Percentiles rank a stretch among this genome's conserved stretches.
Evolutionary conservation across 1,140 invertebrate species (phyloP).

Genomic region (Gryon sp.): DNA sequence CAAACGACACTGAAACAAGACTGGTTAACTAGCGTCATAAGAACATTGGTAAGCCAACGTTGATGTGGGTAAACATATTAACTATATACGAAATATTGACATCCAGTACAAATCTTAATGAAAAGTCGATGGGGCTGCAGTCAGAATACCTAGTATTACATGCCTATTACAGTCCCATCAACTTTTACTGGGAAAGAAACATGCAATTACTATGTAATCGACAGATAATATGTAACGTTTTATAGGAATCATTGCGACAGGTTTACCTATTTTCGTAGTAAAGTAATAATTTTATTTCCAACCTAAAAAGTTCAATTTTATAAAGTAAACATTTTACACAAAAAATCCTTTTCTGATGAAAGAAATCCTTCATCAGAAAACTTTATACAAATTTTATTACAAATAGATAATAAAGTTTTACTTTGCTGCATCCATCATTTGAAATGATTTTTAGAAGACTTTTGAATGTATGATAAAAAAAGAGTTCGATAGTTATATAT

Average conservation of each 20-base stretch:
- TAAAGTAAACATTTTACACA: constrained; percentile 32
- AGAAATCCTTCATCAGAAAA: constrained; percentile 7
- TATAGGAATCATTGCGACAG: constrained; percentile 43
- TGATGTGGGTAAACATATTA: too few relatives aligned
- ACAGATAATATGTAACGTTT: constrained; percentile 43
- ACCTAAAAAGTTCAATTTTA: constrained; percentile 20
- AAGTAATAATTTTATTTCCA: constrained; percentile 21
- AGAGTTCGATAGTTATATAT: too few relatives aligned
- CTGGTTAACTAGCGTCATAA: too few relatives aligned
- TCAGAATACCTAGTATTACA: too few relatives aligned
- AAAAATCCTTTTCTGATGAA: background rate
- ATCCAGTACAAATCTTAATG: too few relatives aligned
- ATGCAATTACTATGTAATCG: constrained; percentile 46
- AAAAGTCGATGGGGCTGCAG: too few relatives aligned
- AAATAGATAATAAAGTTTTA: constrained; percentile 25
- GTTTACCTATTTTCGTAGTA: constrained; percentile 38
- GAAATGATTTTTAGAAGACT: background rate
- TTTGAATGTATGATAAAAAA: background rate
- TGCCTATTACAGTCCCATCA: too few relatives aligned
- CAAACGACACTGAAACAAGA: too few relatives aligned
- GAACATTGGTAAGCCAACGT: too few relatives aligned
- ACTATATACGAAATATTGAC: too few relatives aligned
- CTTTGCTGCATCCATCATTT: background rate
- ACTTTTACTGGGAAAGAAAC: constrained; percentile 30
- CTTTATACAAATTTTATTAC: constrained; percentile 16